These are phyloP conservation scores for Heteronetta atricapilla DNA, from an alignment of 2,113 vertebrate genomes.

Conservation along the genomic window DNA sequence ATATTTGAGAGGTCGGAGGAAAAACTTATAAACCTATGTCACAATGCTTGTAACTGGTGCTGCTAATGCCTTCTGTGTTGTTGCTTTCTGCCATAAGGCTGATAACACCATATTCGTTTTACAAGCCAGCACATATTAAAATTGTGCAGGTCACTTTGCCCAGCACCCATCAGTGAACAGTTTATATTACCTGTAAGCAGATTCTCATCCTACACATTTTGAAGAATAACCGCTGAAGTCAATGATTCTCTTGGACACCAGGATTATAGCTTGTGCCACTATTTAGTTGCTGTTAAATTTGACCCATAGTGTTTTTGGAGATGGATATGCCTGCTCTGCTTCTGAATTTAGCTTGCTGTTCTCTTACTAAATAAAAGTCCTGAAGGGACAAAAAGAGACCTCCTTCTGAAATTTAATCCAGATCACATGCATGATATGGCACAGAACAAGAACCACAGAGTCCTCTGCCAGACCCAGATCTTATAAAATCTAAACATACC, in stretches of 20 bases:
- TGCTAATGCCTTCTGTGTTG: neutral
- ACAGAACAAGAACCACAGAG: neutral
- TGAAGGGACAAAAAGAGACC: neutral
- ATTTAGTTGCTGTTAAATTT: neutral
- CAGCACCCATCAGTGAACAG: neutral
- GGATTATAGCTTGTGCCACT: neutral
- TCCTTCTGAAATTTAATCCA: constrained; percentile 2
- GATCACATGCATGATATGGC: neutral
- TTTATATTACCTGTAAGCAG: neutral
- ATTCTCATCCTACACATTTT: neutral
- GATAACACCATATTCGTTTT: neutral
- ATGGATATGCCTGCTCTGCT: neutral
- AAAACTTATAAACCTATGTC: neutral
- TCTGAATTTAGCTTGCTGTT: neutral
- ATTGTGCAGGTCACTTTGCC: neutral
- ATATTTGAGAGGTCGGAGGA: neutral
- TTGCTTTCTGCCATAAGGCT: neutral
- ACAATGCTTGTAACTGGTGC: neutral
- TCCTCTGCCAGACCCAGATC: neutral
- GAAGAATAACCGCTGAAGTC: neutral
- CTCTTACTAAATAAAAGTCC: neutral
- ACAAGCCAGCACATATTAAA: neutral
- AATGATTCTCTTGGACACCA: neutral
- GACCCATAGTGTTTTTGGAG: neutral
- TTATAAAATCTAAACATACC: constrained; percentile 13